These are phyloP conservation scores for Ophiodon elongatus DNA, from an alignment of 2,113 vertebrate genomes.

Conservation along the genomic window DNA sequence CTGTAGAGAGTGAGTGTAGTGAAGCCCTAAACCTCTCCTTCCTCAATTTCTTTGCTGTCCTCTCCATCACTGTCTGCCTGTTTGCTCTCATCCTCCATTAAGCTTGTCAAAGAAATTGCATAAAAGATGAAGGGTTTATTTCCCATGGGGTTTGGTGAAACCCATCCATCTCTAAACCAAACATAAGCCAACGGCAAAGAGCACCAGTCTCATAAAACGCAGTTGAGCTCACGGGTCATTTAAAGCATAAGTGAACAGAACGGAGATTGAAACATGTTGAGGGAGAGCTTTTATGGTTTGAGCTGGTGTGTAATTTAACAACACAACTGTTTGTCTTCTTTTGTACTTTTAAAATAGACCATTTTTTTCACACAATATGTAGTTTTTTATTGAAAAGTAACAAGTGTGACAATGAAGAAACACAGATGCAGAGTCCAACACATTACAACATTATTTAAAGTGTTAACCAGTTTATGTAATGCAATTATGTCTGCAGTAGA, in stretches of 20 bases:
- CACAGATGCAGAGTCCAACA: neutral
- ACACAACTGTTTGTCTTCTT: neutral
- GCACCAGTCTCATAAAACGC: conserved; percentile 1
- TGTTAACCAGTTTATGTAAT: neutral
- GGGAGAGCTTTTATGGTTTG: neutral
- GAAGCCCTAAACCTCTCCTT: neutral
- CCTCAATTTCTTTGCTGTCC: neutral
- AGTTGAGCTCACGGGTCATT: neutral
- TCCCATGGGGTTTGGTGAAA: conserved; percentile 24
- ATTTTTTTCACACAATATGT: neutral
- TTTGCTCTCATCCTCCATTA: conserved; percentile 31
- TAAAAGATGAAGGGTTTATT: conserved; percentile 52
- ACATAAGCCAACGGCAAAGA: conserved; percentile 8
- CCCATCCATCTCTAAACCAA: conserved; percentile 22
- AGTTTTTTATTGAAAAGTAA: neutral
- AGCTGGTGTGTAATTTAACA: neutral
- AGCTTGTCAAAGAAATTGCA: conserved; percentile 30
- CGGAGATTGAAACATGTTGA: neutral
- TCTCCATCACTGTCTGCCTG: conserved; percentile 3
- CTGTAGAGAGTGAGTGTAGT: neutral
- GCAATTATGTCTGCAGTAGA: neutral
- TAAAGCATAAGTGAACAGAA: neutral
- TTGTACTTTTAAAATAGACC: neutral
- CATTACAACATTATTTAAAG: neutral
- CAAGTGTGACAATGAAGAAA: conserved; percentile 1